Base-by-base conservation (phyloP, 1,140 invertebrate genomes). In the Goniozus legneri region DNA sequence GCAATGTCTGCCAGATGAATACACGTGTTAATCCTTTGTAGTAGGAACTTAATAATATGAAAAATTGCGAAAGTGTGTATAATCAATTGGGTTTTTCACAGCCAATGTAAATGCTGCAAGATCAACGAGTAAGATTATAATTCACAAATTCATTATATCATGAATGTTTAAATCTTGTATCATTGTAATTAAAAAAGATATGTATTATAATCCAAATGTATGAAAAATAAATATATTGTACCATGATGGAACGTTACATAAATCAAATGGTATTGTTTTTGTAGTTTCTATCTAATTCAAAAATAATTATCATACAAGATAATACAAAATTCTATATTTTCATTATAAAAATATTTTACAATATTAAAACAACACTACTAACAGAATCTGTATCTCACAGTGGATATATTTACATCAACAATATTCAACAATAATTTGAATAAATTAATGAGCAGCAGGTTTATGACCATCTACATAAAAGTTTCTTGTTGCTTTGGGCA, bases 401-500 rank as follows among this genome's bases (percentile, higher is more conserved):
- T n/a, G n/a, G n/a, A n/a, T n/a, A n/a, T 56, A 56, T 58, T 31
- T 48, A 56, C 30, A 52, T 15, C 16, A 33, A 27, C 12, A 27
- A 51, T 19, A 19, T 19, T 37, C n/a, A 44, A 18, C 2, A 36
- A 40, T 7, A 51, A 40, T 2, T 2, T 8, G 16, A 16, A 31
- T 35, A 33, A 38, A 34, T 79, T 77, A 97, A 76, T 97, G 94
- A 24, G 92, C 88, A 53, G 89, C 83, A 14, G 95, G 95, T 62
- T 89, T 92, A 62, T 98, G 94, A 20, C 95, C 96, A 78, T 98
- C 96, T 12, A 98, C 96, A 80, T 99, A 98, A 75, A 98, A 99
- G 69, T 99, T 99, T 54, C 94, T 82, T 3, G 96, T 98, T 18
- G 90, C 91, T 72, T 84, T 80, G 14, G 96, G 96, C 52, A 98